Percentiles rank a stretch among this genome's conserved stretches.
Evolutionary conservation across 2,113 vertebrate species (phyloP).

Genomic region (Nestor notabilis): DNA sequence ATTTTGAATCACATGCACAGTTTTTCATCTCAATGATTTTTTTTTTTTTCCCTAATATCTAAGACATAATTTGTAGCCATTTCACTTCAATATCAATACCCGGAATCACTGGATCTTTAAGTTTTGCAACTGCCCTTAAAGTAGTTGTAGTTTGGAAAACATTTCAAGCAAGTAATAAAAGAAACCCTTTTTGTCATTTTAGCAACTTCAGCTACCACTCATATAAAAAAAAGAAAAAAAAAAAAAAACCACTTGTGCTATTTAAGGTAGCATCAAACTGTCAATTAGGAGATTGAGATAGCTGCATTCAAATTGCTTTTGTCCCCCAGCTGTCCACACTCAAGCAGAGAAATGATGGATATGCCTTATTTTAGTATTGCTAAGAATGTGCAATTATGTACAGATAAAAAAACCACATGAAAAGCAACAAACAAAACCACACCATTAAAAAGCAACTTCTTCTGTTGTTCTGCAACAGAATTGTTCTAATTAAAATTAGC

Average conservation of each 20-base stretch:
- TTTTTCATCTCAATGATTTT: neutral
- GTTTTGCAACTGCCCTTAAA: neutral
- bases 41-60: neutral
- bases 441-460: neutral
- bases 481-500: neutral
- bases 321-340: neutral
- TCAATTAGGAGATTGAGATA: neutral
- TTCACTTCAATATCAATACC: neutral
- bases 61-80: neutral
- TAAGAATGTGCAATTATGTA: neutral
- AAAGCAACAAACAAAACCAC: neutral
- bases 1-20: neutral
- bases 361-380: neutral
- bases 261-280: neutral
- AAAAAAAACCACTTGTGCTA: neutral
- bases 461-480: neutral
- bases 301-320: neutral
- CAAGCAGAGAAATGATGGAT: neutral
- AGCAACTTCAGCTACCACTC: neutral
- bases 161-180: neutral
- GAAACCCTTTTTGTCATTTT: neutral
- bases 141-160: neutral
- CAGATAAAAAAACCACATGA: neutral
- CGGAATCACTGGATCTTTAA: neutral
- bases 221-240: neutral